Conservation (phyloP, 2,797 vertebrate genomes). For the Crocidura indochinensis region DNA sequence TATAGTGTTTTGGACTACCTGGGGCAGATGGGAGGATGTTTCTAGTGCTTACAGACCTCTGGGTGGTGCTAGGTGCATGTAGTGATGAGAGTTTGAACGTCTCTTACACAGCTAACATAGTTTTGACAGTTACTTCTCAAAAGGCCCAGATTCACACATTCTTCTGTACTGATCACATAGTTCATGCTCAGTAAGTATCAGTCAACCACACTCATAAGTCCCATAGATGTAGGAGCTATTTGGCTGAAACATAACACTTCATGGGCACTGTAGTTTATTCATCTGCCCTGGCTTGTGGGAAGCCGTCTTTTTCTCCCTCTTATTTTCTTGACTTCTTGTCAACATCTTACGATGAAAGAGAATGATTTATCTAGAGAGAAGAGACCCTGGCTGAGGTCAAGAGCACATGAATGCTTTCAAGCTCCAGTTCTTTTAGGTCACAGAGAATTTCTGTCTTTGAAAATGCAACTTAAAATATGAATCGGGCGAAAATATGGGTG, state of each 20-base stretch:
- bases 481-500: no score
- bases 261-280: background rate
- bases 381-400: background rate
- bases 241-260: background rate
- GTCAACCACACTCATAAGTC: background rate
- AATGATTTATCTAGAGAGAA: background rate
- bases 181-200: conserved; percentile 5
- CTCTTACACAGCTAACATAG: background rate
- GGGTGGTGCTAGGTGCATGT: no score
- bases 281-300: background rate
- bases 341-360: background rate
- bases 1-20: no score
- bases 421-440: background rate
- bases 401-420: background rate
- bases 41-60: no score
- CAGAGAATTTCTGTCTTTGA: background rate
- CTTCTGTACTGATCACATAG: background rate
- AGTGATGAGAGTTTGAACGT: no score
- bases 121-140: background rate
- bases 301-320: background rate
- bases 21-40: no score
- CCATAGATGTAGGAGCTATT: background rate
- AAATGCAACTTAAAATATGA: background rate
- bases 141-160: background rate
- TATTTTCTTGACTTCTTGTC: background rate